These are phyloP conservation scores for Laodelphax striatellus DNA, from an alignment of 1,140 invertebrate genomes.

Conservation along the genomic window DNA sequence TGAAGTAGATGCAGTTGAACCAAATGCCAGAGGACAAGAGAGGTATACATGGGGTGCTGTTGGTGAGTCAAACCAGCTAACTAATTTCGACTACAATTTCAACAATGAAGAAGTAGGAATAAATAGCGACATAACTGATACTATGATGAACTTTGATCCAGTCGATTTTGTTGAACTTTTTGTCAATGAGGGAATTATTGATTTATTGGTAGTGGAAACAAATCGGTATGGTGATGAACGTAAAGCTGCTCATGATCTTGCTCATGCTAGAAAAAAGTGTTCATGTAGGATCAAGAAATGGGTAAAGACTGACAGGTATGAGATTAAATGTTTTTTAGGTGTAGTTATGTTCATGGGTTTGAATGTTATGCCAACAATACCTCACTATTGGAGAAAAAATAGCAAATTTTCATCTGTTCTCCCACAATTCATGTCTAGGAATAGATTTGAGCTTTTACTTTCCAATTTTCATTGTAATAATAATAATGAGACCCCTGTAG, in stretches of 20 bases:
- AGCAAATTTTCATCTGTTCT: neutral
- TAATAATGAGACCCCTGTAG: conserved; percentile 15
- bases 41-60: neutral
- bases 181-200: no score
- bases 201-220: no score
- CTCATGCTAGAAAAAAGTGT: conserved; percentile 1
- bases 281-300: conserved; percentile 1
- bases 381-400: conserved; percentile 9
- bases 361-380: neutral
- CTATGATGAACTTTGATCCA: no score
- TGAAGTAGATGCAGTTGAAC: neutral
- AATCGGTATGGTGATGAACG: conserved; percentile 19
- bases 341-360: conserved; percentile 23
- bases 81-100: neutral
- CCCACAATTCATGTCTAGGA: conserved; percentile 10
- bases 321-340: conserved; percentile 23
- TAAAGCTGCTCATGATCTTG: neutral
- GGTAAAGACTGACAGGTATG: conserved; percentile 1
- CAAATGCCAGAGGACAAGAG: no score
- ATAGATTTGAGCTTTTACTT: conserved; percentile 21
- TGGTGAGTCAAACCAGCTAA: neutral
- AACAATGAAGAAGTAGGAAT: no score
- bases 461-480: conserved; percentile 20
- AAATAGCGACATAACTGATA: no score
- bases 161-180: no score